phyloP scores from a whole-genome alignment of 2,113 vertebrate genomes.

The Hypocryptadius cinnamomeus region DNA sequence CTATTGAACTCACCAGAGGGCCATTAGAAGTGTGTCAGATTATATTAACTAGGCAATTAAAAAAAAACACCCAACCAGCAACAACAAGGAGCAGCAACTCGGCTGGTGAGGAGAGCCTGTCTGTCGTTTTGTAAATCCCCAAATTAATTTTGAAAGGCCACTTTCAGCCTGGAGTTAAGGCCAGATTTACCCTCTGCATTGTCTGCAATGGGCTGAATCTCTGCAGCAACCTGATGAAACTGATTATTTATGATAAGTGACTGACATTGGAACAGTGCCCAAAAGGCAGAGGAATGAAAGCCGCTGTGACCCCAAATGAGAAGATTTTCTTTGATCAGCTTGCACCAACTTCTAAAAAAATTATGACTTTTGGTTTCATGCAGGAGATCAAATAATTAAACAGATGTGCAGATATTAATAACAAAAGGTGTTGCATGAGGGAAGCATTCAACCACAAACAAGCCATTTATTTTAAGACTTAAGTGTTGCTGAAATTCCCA shows the following conservation, averaged over 20 bases:
- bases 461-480: constrained; percentile 63
- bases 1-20: constrained; percentile 43
- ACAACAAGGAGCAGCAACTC: constrained; percentile 11
- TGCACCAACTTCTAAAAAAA: constrained; percentile 4
- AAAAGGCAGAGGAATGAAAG: constrained; percentile 39
- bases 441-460: constrained; percentile 56
- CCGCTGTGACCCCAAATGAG: constrained; percentile 21
- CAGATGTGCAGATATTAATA: constrained; percentile 56
- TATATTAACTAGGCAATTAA: constrained; percentile 57
- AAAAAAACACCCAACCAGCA: constrained; percentile 30
- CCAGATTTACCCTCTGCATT: constrained; percentile 46
- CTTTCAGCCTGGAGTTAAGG: constrained; percentile 65
- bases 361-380: background rate
- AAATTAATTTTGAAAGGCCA: constrained; percentile 66
- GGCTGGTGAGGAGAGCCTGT: background rate
- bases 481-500: constrained; percentile 52
- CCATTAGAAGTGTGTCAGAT: constrained; percentile 51
- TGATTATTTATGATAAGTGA: constrained; percentile 66
- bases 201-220: constrained; percentile 23
- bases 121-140: constrained; percentile 51
- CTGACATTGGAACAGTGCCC: constrained; percentile 32
- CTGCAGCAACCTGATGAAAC: constrained; percentile 49
- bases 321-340: constrained; percentile 31
- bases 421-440: constrained; percentile 21
- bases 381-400: constrained; percentile 44